Evolutionary conservation across 1,140 invertebrate genomes (phyloP).

Genomic region (Calosoma granatense): DNA sequence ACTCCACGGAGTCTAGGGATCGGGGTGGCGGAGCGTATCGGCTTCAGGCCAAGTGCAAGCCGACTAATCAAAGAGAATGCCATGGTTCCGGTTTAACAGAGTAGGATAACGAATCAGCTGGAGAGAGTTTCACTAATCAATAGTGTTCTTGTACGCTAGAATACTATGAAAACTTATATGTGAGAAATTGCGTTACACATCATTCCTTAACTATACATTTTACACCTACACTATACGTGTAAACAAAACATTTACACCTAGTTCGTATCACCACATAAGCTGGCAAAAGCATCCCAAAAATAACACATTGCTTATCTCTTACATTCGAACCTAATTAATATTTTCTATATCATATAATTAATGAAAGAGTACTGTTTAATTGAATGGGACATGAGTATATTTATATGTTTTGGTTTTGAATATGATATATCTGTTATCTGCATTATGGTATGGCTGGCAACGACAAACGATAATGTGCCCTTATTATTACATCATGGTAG

Average conservation of each 20-base stretch:
- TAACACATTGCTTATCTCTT: not conserved
- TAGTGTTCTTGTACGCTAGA: not conserved
- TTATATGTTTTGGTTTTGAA: not conserved
- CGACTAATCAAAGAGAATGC: not conserved
- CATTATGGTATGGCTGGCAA: not conserved
- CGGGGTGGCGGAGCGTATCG: not conserved
- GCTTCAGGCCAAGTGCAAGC: not conserved
- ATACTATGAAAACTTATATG: not conserved
- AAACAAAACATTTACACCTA: not conserved
- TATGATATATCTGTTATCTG: not conserved
- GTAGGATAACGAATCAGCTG: not conserved
- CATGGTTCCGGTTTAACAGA: not conserved
- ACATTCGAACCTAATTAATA: not conserved
- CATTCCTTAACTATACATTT: not conserved
- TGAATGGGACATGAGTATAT: not conserved
- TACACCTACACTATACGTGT: not conserved
- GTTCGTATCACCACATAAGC: not conserved
- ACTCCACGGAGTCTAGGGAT: not conserved
- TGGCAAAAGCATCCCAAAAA: not conserved
- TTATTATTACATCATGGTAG: conserved; percentile 2
- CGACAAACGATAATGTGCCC: not conserved
- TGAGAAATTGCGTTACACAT: not conserved
- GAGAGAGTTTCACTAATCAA: not conserved
- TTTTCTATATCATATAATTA: not conserved
- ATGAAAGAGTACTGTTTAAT: not conserved